phyloP scores from a whole-genome alignment of 1,140 invertebrate genomes.

The Drosophila triauraria region DNA sequence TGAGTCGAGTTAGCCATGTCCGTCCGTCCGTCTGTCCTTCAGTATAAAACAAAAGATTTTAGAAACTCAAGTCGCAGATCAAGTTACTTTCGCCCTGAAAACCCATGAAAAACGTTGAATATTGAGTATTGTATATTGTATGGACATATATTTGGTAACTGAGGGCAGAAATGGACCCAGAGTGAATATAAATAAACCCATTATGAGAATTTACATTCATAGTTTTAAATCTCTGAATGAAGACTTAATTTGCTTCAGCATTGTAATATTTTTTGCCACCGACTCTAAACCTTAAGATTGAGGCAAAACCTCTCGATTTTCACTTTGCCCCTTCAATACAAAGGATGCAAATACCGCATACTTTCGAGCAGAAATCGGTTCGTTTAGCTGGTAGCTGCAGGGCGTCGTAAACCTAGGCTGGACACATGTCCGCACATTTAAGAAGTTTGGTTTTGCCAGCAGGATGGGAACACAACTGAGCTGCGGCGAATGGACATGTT shows the following conservation, averaged over 20 bases:
- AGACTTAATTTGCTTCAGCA: background rate
- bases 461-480: slow-evolving; percentile 4
- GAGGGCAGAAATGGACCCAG: too few species aligned
- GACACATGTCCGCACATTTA: slow-evolving; percentile 48
- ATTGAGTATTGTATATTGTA: too few species aligned
- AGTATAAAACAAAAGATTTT: too few species aligned
- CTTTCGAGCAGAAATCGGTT: background rate
- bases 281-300: background rate
- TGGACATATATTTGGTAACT: too few species aligned
- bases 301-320: background rate
- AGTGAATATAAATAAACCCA: too few species aligned
- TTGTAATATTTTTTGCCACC: background rate
- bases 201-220: too few species aligned
- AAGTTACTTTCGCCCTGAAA: too few species aligned
- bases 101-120: too few species aligned
- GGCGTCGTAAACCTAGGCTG: slow-evolving; percentile 25
- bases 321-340: background rate
- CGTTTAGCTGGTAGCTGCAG: slow-evolving; percentile 19
- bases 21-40: too few species aligned
- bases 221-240: too few species aligned
- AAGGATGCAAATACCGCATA: background rate
- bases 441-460: slow-evolving; percentile 1
- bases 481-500: background rate
- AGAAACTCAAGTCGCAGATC: too few species aligned
- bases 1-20: too few species aligned